A percentile compares a stretch with the other conserved stretches of the same genome.
These are phyloP conservation scores for Pandemis cinnamomeana DNA, from an alignment of 2,888 invertebrate genomes.

Conservation along the genomic window DNA sequence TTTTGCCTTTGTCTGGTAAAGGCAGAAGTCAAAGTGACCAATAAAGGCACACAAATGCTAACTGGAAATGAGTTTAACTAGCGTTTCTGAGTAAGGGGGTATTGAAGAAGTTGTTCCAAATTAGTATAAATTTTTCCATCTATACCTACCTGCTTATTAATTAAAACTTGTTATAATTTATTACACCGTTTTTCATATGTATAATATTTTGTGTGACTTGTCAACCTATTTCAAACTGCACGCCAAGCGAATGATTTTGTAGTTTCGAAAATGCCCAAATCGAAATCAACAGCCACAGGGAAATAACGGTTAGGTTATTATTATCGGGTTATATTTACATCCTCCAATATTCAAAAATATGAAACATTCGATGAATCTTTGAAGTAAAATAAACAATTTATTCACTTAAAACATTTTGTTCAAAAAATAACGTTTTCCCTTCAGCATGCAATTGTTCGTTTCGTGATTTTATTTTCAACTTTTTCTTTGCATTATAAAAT, in stretches of 20 bases:
- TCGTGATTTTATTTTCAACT: not conserved
- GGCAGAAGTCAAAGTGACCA: too few relatives aligned
- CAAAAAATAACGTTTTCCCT: not conserved
- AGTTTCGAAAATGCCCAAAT: not conserved
- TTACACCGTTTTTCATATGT: not conserved
- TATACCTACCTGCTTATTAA: not conserved
- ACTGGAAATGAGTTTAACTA: too few relatives aligned
- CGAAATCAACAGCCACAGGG: not conserved
- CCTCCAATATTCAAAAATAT: too few relatives aligned
- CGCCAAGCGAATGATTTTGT: conserved; percentile 35
- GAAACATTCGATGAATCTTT: not conserved
- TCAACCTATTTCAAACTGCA: conserved; percentile 24
- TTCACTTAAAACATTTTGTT: not conserved
- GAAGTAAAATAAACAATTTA: not conserved
- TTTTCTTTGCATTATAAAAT: not conserved
- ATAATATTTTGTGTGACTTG: conserved; percentile 7
- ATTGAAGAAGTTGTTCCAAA: too few relatives aligned
- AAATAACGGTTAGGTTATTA: not conserved
- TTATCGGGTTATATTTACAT: too few relatives aligned
- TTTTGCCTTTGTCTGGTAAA: too few relatives aligned
- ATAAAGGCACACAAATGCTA: too few relatives aligned
- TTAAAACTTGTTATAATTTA: not conserved
- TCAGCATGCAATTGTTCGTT: not conserved
- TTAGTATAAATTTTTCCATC: too few relatives aligned
- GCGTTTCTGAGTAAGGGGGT: too few relatives aligned